Conservation (phyloP, 2,888 invertebrate genomes). For the Stenoptilia bipunctidactyla region DNA sequence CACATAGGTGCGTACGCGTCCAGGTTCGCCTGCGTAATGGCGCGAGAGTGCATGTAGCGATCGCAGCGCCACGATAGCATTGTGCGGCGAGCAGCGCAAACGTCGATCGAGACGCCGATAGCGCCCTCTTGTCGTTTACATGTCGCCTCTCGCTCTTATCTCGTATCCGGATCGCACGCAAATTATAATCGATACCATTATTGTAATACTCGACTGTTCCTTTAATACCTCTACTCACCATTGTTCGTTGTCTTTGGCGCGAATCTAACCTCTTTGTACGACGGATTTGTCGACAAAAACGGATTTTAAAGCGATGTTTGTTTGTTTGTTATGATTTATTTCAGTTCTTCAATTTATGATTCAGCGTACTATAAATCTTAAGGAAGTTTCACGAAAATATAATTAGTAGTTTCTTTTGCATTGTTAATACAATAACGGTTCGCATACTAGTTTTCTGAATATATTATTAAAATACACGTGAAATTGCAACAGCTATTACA, state of each 20-base stretch:
- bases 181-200: slow-evolving; percentile 72
- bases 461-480: too few relatives aligned
- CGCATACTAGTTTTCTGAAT: too few relatives aligned
- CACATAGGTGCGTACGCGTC: slow-evolving; percentile 39
- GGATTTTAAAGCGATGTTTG: slow-evolving; percentile 11
- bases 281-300: slow-evolving; percentile 4
- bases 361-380: background rate
- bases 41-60: slow-evolving; percentile 51
- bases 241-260: slow-evolving; percentile 49
- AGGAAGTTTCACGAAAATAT: background rate
- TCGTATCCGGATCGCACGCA: slow-evolving; percentile 61
- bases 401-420: too few relatives aligned
- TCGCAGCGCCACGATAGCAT: slow-evolving; percentile 63
- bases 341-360: background rate
- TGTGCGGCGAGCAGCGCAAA: slow-evolving; percentile 50
- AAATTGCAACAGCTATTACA: too few relatives aligned
- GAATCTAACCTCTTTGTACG: slow-evolving; percentile 31
- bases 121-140: slow-evolving; percentile 62
- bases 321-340: slow-evolving; percentile 3
- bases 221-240: slow-evolving; percentile 42
- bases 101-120: slow-evolving; percentile 62
- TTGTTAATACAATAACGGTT: too few relatives aligned
- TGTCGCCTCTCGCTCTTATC: slow-evolving; percentile 61
- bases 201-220: slow-evolving; percentile 64
- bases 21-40: slow-evolving; percentile 58